A percentile compares a stretch with the other conserved stretches of the same genome.
Conservation (phyloP, 2,797 vertebrate genomes). For the Fringilla coelebs region DNA sequence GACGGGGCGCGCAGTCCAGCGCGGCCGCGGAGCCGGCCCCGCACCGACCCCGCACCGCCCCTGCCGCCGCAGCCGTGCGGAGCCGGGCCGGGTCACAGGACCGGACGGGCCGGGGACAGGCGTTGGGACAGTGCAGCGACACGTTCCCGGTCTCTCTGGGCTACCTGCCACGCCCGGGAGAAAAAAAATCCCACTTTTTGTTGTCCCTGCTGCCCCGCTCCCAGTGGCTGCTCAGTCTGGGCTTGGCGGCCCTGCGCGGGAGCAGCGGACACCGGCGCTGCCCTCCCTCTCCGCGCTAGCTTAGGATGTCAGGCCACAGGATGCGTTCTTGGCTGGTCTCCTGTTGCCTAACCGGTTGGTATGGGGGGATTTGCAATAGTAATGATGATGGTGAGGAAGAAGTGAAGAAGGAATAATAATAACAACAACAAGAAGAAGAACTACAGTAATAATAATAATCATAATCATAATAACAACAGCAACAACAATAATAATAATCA, state of each 20-base stretch:
- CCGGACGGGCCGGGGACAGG: not conserved
- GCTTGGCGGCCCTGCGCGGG: not conserved
- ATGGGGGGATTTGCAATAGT: not conserved
- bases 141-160: not conserved
- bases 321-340: not conserved
- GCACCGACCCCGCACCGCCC: not conserved
- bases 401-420: not conserved
- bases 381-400: not conserved
- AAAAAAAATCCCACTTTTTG: too few relatives aligned
- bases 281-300: not conserved
- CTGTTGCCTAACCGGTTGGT: not conserved
- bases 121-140: not conserved
- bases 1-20: not conserved
- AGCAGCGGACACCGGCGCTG: too few relatives aligned
- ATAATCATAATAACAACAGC: fast-evolving
- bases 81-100: not conserved
- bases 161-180: not conserved
- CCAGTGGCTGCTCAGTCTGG: not conserved
- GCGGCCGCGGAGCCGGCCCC: not conserved
- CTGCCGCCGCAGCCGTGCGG: not conserved
- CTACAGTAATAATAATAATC: fast-evolving
- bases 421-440: fast-evolving
- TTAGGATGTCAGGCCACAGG: not conserved
- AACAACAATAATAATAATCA: fast-evolving
- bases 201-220: not conserved